Base-by-base conservation (phyloP, 2,113 vertebrate genomes). In the Lonchura striata region DNA sequence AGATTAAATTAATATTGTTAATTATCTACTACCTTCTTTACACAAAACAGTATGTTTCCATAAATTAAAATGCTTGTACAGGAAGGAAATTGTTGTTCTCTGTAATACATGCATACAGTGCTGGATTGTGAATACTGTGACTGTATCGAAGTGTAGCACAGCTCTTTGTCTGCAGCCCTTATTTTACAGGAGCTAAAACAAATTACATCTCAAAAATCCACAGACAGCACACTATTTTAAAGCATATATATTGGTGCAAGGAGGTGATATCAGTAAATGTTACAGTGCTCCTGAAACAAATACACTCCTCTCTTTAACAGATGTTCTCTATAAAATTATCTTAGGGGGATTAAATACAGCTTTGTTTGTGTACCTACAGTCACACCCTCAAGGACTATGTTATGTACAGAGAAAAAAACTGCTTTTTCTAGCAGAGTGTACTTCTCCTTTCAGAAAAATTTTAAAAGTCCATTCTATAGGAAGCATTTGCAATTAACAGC, bases 11-110 rank as follows among this genome's bases (percentile, higher is more conserved):
- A 96, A 87, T 92, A 47, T 56, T 75, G 71, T 95, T 96, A 95
- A 97, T 93, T 97, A 96, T 88, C 90, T 95, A 79, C 78, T 80
- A 92, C 78, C 94, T 88, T 96, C 96, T 97, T 96, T 97, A 92
- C 82, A 96, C 92, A 92, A 96, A 81, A 77, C 93, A 96, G 46
- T 84, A 77, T 86, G 72, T 90, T 96, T 96, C 95, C 97, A 72
- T 91, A 97, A 97, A 95, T 95, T 96, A 78, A 94, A 95, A 89
- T 68, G 61, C 82, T 97, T 7, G 0, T 96, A 52, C 86, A 90
- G 82, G 86, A 92, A 72, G 87, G 79, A 96, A 95, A 91, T 82
- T 82, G 56, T 88, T 92, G 46, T 77, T 92, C 39, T 41, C 57
- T 89, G 76, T 57, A 39, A 44, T 64, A 11, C 16, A 21, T 19